A percentile compares a stretch with the other conserved stretches of the same genome.
These are phyloP conservation scores for Characodon lateralis DNA, from an alignment of 2,797 vertebrate species.

Conservation along the genomic window DNA sequence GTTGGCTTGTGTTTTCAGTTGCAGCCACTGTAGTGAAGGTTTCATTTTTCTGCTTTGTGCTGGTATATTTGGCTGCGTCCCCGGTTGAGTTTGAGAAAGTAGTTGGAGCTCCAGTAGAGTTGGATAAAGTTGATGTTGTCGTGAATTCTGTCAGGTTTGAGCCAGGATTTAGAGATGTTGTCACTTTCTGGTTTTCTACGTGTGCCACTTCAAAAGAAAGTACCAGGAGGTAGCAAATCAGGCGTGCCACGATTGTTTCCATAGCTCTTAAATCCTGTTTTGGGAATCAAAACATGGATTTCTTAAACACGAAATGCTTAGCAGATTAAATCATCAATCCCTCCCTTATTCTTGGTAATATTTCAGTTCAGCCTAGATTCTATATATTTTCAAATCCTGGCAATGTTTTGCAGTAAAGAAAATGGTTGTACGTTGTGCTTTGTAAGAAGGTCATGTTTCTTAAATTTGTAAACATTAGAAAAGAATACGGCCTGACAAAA, in stretches of 20 bases:
- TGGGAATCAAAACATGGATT: slow-evolving; percentile 21
- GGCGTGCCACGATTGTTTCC: slow-evolving; percentile 26
- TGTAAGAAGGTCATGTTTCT: background rate
- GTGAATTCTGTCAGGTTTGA: slow-evolving; percentile 17
- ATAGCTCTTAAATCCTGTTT: slow-evolving; percentile 34
- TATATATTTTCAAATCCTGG: background rate
- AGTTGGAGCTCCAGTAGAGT: slow-evolving; percentile 14
- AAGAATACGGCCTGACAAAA: background rate
- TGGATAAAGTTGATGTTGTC: background rate
- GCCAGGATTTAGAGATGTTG: background rate
- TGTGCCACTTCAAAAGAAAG: slow-evolving; percentile 26
- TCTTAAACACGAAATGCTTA: background rate
- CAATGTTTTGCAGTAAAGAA: background rate
- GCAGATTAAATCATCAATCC: background rate
- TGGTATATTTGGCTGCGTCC: slow-evolving; percentile 11
- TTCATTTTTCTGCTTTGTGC: slow-evolving; percentile 5
- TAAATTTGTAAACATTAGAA: background rate
- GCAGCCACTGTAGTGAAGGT: slow-evolving; percentile 13
- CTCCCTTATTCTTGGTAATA: background rate
- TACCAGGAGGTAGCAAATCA: slow-evolving; percentile 53
- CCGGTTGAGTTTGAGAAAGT: slow-evolving; percentile 13
- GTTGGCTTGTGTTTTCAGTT: slow-evolving; percentile 27
- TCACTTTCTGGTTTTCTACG: background rate
- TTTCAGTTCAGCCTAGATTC: background rate
- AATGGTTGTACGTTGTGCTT: too few species aligned